These are phyloP conservation scores for Clitarchus hookeri DNA, from an alignment of 2,888 invertebrate species.

Conservation along the genomic window DNA sequence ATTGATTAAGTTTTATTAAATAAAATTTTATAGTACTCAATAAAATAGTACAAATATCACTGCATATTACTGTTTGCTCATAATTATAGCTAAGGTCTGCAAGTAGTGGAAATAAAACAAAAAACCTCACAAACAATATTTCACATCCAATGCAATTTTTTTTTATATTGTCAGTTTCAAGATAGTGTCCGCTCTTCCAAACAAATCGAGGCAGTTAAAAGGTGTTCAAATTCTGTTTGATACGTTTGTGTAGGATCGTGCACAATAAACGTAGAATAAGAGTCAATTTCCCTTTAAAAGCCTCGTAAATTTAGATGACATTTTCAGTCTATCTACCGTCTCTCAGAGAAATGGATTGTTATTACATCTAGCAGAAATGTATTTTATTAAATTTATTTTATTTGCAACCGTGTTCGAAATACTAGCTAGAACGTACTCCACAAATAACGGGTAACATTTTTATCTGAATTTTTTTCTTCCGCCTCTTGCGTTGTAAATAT, in stretches of 20 bases:
- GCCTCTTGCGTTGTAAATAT: neutral
- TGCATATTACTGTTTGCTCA: too few species aligned
- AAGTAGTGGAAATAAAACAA: too few species aligned
- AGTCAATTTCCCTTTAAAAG: neutral
- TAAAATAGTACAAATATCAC: too few species aligned
- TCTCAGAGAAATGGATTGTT: conserved; percentile 1
- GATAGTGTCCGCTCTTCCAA: neutral
- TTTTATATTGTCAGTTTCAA: neutral
- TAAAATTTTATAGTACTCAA: too few species aligned
- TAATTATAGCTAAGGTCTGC: too few species aligned
- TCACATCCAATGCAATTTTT: too few species aligned
- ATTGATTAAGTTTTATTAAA: too few species aligned
- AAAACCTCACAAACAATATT: too few species aligned
- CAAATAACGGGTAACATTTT: neutral
- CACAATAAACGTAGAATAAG: neutral
- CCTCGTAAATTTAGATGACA: neutral
- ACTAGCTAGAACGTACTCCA: neutral
- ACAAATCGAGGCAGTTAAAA: neutral
- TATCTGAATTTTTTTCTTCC: neutral
- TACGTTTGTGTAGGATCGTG: neutral
- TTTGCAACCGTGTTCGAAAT: neutral
- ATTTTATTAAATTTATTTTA: neutral
- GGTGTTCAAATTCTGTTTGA: neutral
- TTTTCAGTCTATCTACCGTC: neutral
- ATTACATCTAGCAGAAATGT: neutral